Evolutionary conservation across 2,797 vertebrate genomes (phyloP).

Genomic region (Eptatretus atami): DNA sequence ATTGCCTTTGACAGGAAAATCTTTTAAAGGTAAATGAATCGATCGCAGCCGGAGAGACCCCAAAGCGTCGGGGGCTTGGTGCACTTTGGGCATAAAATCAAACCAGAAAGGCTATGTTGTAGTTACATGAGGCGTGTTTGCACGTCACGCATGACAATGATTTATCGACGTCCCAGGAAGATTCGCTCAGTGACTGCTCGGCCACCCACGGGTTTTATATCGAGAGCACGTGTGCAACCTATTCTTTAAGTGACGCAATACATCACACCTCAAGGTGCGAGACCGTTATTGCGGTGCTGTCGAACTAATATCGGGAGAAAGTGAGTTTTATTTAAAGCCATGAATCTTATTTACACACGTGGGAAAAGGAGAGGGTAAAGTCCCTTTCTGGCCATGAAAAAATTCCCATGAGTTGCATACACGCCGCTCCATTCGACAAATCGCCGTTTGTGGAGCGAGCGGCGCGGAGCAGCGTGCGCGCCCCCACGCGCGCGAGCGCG

Average conservation of each 20-base stretch:
- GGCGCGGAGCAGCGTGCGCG: too few relatives aligned
- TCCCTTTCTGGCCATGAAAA: background rate
- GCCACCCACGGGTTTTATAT: background rate
- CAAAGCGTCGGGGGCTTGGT: too few relatives aligned
- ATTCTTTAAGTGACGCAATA: slow-evolving; percentile 2
- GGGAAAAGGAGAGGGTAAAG: background rate
- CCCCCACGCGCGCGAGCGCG: too few relatives aligned
- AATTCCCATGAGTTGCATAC: background rate
- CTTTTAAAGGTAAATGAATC: too few relatives aligned
- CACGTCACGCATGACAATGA: background rate
- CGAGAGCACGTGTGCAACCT: background rate
- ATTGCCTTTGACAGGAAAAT: too few relatives aligned
- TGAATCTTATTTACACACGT: slow-evolving; percentile 3
- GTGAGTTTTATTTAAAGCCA: slow-evolving; percentile 3
- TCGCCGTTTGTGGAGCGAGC: background rate
- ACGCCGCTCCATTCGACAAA: background rate
- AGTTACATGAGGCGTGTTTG: too few relatives aligned
- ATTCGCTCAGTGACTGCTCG: background rate
- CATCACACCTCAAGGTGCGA: background rate
- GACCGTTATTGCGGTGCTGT: background rate
- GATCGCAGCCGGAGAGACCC: too few relatives aligned
- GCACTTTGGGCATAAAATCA: too few relatives aligned
- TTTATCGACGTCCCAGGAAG: background rate
- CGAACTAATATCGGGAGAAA: background rate
- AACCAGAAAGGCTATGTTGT: too few relatives aligned